Evolutionary conservation across 2,113 vertebrate species (phyloP).

Genomic region (Macrotus californicus): DNA sequence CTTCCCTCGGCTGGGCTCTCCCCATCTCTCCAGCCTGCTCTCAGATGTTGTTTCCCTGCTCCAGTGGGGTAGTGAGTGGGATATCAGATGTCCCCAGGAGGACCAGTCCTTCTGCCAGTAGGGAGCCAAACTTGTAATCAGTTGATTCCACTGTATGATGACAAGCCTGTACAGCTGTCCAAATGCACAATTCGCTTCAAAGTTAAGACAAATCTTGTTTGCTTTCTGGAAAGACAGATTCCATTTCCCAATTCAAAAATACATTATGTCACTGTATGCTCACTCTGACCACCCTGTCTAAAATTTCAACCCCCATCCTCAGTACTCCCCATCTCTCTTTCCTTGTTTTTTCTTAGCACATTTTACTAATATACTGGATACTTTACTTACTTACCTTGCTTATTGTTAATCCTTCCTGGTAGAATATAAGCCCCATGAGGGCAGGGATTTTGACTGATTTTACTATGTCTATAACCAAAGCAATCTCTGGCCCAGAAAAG

Average conservation of each 20-base stretch:
- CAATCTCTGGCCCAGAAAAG: neutral
- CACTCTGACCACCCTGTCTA: neutral
- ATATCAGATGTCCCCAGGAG: neutral
- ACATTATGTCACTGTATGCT: neutral
- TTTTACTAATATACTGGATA: neutral
- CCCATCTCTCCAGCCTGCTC: neutral
- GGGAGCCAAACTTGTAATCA: neutral
- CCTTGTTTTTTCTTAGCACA: neutral
- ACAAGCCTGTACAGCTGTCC: neutral
- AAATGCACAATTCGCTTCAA: neutral
- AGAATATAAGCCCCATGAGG: neutral
- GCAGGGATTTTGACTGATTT: neutral
- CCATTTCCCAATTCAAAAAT: neutral
- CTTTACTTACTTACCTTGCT: neutral
- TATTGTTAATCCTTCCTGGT: neutral
- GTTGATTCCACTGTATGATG: neutral
- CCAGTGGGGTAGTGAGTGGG: too few species aligned
- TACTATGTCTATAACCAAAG: neutral
- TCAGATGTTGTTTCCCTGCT: neutral
- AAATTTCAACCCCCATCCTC: neutral
- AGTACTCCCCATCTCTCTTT: neutral
- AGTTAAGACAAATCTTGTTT: neutral
- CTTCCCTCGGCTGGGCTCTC: neutral
- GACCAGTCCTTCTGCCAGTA: neutral
- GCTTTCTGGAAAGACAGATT: neutral